Base-by-base conservation (phyloP, 2,113 vertebrate genomes). In the Elgaria multicarinata region DNA sequence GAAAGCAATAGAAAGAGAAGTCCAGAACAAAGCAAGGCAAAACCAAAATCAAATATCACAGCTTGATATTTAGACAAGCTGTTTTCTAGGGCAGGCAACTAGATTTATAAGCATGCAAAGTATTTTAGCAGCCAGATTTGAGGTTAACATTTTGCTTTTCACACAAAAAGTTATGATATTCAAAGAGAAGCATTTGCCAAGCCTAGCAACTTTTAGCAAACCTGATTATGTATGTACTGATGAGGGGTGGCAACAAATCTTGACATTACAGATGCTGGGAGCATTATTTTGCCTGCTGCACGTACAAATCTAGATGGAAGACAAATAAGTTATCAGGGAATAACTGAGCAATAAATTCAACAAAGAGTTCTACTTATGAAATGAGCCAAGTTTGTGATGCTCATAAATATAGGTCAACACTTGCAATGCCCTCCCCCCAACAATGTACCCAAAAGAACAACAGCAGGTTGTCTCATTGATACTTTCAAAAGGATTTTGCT, bases 351-450 rank as follows among this genome's bases (percentile, higher is more conserved):
- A 62, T 7, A 31, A 64, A 80, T 39, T 6, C 53, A 1, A 76
- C 28, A 69, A 72, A 62, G 33, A 53, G 64, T 69, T 55, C 44
- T 77, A 42, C 44, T 79, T 87, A 79, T 16, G 31, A 67, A 50
- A n/a, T 39, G 33, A 28, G 74, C 6, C 42, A 50, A 83, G 80
- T 93, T 76, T 53, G 55, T 0, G n/a, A 1, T 50, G 42, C n/a
- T 1, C 42, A 84, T 50, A 36, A 94, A 95, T 93, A 77, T 94
- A 94, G 93, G 94, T 95, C 94, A 92, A 90, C 92, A 95, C 92
- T 94, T 90, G 64, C 3, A 85, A 85, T 50, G 80, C 83, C 84
- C 78, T 86, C 91, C 89, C 89, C 91, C 46, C 62, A 77, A 44
- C 36, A 86, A 39, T 62, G 0, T 1, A 80, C 83, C 90, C 0